Base-by-base conservation (phyloP, 2,888 invertebrate species). In the Chloroclysta siterata region DNA sequence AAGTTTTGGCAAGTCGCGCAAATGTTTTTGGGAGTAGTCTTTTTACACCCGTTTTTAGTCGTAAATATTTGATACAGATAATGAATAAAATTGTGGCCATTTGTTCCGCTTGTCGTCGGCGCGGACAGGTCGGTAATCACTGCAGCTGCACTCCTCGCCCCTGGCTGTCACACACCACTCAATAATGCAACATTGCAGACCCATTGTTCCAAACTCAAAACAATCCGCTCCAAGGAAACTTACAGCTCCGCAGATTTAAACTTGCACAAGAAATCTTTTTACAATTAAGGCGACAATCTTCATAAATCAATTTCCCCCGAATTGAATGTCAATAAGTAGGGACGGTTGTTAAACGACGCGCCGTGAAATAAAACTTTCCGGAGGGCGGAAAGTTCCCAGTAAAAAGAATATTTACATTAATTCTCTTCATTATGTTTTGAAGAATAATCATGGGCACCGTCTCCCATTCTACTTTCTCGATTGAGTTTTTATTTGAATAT, bases 381-480 rank as follows among this genome's bases (percentile, higher is more conserved):
- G 89, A 89, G 91, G 92, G 91, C 85, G 88, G 82, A 86, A 92
- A 92, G 83, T 90, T 91, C 83, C 80, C 77, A 83, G 85, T 80
- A 87, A 91, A 91, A 93, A 93, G 92, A 93, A 93, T 93, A 93
- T 93, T 93, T 93, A 93, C 93, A 93, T 93, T 93, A 93, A 93
- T 93, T 93, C 93, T 89, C 91, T 93, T 93, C 93, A 93, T 93
- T 93, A 93, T 93, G 93, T 93, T 93, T 93, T 93, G 92, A 90
- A 90, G 93, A 93, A 93, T 93, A 93, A 93, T 93, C 93, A 90
- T 92, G 92, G 91, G 80, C 83, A 86, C 84, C 87, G 87, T 85
- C 87, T 87, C 87, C 86, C 88, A 79, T 85, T 88, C 88, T 86
- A 84, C 85, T 88, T 81, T 87, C 86, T 84, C 90, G 87, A 92